Conservation (phyloP, 2,888 invertebrate genomes). For the Ecdyonurus torrentis region DNA sequence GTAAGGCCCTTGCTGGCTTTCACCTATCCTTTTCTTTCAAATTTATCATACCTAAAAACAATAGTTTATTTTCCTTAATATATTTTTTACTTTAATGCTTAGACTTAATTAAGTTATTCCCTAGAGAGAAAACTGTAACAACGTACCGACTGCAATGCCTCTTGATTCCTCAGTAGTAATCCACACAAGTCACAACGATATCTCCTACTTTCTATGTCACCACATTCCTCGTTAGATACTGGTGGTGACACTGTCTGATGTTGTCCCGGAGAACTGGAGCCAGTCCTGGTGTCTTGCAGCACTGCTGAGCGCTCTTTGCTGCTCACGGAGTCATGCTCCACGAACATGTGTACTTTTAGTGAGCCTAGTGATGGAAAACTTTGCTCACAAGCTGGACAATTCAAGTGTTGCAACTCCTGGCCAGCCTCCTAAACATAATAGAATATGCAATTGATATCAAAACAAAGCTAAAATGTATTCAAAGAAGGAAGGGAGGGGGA, state of each 20-base stretch:
- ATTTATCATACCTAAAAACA: too few species aligned
- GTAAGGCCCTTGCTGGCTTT: too few species aligned
- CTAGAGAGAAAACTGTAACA: not conserved
- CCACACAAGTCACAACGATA: constrained; percentile 16
- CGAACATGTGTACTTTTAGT: constrained; percentile 19
- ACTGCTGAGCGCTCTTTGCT: not conserved
- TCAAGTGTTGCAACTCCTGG: not conserved
- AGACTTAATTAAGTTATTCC: too few species aligned
- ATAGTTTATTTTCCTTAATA: too few species aligned
- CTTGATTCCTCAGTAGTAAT: constrained; percentile 13
- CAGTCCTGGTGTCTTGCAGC: not conserved
- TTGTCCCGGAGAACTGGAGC: not conserved
- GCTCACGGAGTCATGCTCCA: constrained; percentile 15
- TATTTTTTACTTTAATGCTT: too few species aligned
- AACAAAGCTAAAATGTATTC: not conserved
- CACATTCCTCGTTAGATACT: not conserved
- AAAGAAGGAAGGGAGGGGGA: too few species aligned
- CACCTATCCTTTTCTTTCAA: too few species aligned
- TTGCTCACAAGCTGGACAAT: constrained; percentile 18
- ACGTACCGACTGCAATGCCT: constrained; percentile 15
- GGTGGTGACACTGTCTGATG: not conserved
- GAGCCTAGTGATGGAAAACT: constrained; percentile 18
- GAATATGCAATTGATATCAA: not conserved
- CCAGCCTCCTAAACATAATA: not conserved
- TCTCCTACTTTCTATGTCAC: not conserved